Conservation (phyloP, 2,888 invertebrate genomes). For the Tethea ocularis region DNA sequence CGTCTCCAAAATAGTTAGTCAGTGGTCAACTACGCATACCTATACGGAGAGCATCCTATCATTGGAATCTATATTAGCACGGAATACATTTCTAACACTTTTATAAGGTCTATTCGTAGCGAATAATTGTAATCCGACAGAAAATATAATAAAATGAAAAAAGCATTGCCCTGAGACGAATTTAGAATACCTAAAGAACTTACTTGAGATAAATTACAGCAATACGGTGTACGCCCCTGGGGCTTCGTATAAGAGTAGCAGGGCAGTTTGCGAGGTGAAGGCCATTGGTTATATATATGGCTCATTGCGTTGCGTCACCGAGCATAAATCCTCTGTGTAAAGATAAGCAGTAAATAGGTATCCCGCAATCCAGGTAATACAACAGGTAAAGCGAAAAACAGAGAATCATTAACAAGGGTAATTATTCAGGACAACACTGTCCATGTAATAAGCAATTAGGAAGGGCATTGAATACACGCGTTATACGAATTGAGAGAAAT, state of each 20-base stretch:
- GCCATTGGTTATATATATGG: constrained; percentile 34
- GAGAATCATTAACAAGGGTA: neutral
- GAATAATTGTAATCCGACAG: neutral
- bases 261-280: constrained; percentile 38
- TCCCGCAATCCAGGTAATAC: constrained; percentile 9
- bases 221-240: constrained; percentile 24
- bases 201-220: constrained; percentile 30
- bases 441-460: constrained; percentile 25
- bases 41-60: too few relatives aligned
- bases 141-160: constrained; percentile 13
- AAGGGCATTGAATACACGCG: constrained; percentile 31
- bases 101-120: neutral
- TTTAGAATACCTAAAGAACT: constrained; percentile 30
- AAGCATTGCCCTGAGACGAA: constrained; percentile 35
- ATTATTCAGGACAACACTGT: constrained; percentile 5
- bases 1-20: too few relatives aligned
- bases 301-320: constrained; percentile 52
- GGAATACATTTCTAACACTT: neutral
- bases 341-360: constrained; percentile 7
- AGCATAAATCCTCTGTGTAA: constrained; percentile 24
- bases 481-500: constrained; percentile 37
- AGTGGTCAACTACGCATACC: too few relatives aligned
- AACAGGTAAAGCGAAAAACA: constrained; percentile 5
- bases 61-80: too few relatives aligned
- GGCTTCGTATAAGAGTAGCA: constrained; percentile 19